Evolutionary conservation across 92 coral and sea anemone genomes (phyloP).

Genomic region (Galaxea fascicularis): DNA sequence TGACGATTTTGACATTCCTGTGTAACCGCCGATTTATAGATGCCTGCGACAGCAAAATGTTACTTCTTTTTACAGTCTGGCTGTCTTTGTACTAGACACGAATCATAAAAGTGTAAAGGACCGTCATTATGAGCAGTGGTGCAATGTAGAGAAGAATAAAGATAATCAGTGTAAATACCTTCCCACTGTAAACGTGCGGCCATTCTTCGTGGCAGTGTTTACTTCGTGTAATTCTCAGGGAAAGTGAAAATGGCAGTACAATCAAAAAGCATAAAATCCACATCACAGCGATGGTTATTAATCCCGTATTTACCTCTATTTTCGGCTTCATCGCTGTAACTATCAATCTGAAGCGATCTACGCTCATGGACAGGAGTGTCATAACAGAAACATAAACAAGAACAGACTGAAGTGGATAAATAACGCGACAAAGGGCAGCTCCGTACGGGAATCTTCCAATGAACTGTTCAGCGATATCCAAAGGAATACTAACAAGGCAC

Average conservation of each 20-base stretch:
- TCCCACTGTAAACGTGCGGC: conserved; percentile 31
- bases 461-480: conserved; percentile 65
- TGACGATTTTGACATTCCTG: conserved; percentile 73
- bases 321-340: conserved; percentile 66
- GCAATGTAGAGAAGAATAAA: conserved; percentile 54
- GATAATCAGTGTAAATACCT: conserved; percentile 50
- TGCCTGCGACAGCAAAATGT: conserved; percentile 40
- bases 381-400: conserved; percentile 71
- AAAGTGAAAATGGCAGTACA: conserved; percentile 59
- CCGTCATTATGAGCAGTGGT: conserved; percentile 55
- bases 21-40: conserved; percentile 43
- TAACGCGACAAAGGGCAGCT: conserved; percentile 59
- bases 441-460: conserved; percentile 65
- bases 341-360: conserved; percentile 69
- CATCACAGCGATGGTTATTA: conserved; percentile 42
- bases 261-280: conserved; percentile 54
- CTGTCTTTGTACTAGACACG: conserved; percentile 63
- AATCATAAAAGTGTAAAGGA: conserved; percentile 48
- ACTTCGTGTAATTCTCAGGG: conserved; percentile 34
- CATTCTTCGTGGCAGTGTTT: conserved; percentile 57
- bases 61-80: conserved; percentile 48
- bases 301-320: conserved; percentile 43
- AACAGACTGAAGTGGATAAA: conserved; percentile 80
- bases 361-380: conserved; percentile 70
- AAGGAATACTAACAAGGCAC: conserved; percentile 69